Conservation (phyloP, 2,797 vertebrate species). For the Mallotus villosus region DNA sequence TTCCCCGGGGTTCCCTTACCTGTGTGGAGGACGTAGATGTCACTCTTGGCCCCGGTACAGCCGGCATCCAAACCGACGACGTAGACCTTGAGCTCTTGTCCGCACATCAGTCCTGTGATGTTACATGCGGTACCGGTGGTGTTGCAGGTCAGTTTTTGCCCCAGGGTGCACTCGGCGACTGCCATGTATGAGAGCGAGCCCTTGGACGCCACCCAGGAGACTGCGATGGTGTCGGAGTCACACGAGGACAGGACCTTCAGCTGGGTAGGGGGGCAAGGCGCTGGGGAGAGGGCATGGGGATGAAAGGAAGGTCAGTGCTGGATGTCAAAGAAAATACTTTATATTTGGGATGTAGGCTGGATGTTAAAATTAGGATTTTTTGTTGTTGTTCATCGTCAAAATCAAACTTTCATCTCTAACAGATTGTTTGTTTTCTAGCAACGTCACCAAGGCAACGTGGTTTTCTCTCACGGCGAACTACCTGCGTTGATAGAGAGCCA, state of each 20-base stretch:
- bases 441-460: not conserved
- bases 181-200: slow-evolving; percentile 71
- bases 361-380: too few relatives aligned
- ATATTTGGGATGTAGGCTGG: not conserved
- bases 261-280: slow-evolving; percentile 71
- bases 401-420: too few relatives aligned
- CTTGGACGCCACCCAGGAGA: slow-evolving; percentile 68
- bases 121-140: slow-evolving; percentile 61
- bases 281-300: slow-evolving; percentile 42
- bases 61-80: slow-evolving; percentile 59
- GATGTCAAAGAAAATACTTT: not conserved
- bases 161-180: slow-evolving; percentile 51
- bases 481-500: slow-evolving; percentile 63
- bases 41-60: slow-evolving; percentile 67
- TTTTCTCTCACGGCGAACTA: slow-evolving; percentile 24
- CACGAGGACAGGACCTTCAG: slow-evolving; percentile 63
- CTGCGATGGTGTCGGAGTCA: slow-evolving; percentile 51
- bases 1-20: too few relatives aligned
- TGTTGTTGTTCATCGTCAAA: not conserved
- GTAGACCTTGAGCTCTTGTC: slow-evolving; percentile 68
- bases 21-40: slow-evolving; percentile 50
- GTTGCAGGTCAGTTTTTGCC: slow-evolving; percentile 58
- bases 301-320: not conserved
- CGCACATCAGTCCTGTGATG: slow-evolving; percentile 66
- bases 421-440: too few relatives aligned